Base-by-base conservation (phyloP, 92 coral and sea anemone genomes). In the Parazoanthus swiftii region DNA sequence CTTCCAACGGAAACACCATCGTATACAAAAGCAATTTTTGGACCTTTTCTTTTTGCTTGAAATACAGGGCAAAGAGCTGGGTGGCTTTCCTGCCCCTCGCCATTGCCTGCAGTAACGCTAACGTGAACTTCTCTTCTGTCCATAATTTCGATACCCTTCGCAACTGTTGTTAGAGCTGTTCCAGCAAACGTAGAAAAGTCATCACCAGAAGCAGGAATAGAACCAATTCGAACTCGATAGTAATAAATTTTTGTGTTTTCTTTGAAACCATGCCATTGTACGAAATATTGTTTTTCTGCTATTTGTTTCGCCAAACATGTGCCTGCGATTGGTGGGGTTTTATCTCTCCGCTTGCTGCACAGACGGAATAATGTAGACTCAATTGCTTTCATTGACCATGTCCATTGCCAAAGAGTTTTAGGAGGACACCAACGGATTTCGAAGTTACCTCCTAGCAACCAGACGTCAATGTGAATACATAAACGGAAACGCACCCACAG, bases 231-330 rank as follows among this genome's bases (percentile, higher is more conserved):
- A 37, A 95, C 95, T 58, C 87, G 80, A 76, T 95, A 95, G 38
- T 86, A 33, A 48, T 84, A 86, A 75, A 95, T 95, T 21, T 73
- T 72, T 10, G 95, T 93, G 77, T 95, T 94, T 50, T 95, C 98
- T 59, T 82, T 85, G 58, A 95, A 95, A 9, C 96, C 95, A 74
- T 92, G 88, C 98, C 98, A 95, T 81, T 93, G 93, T 6, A 92
- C 91, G 58, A 92, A 92, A 83, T 95, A 95, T 20, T 85, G 77
- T 36, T 88, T 92, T 73, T 93, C 95, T n/a, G 90, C 94, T 5
- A 89, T 92, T 37, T 95, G 98, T 38, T 85, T 90, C 72, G 98
- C 98, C 25, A 5, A 74, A 80, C 98, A 95, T 4, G 73, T 81
- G 8, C 98, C 98, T 0, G 89, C 94, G 0, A 65, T 71, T 0